Conservation (phyloP, 2,888 invertebrate species). For the Chrysotoxum bicinctum region DNA sequence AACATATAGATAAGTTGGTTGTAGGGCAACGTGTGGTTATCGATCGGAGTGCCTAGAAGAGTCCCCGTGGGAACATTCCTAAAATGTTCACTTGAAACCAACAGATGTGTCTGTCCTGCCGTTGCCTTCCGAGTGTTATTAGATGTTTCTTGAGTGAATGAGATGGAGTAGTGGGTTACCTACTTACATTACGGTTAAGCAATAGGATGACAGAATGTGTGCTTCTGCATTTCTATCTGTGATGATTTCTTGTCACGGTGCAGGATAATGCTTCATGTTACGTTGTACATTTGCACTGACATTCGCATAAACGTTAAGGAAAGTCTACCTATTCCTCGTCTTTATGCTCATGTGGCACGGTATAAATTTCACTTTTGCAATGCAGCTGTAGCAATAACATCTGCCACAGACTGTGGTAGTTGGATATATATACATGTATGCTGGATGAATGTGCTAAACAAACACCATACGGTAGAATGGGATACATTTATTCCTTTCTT, state of each 20-base stretch:
- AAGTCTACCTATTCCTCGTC: not conserved
- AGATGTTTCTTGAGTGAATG: constrained; percentile 32
- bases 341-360: constrained; percentile 27
- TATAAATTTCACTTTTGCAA: constrained; percentile 52
- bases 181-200: constrained; percentile 42
- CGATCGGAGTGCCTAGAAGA: constrained; percentile 32
- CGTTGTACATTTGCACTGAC: constrained; percentile 44
- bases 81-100: constrained; percentile 64
- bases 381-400: constrained; percentile 40
- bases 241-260: constrained; percentile 60
- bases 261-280: constrained; percentile 35
- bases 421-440: not conserved
- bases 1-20: constrained; percentile 39
- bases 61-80: constrained; percentile 51
- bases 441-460: not conserved
- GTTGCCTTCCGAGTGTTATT: constrained; percentile 39
- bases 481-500: constrained; percentile 1
- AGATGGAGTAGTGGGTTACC: constrained; percentile 52
- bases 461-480: not conserved
- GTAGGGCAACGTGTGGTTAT: constrained; percentile 57
- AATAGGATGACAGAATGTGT: constrained; percentile 43
- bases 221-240: constrained; percentile 28
- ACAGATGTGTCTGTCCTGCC: constrained; percentile 49
- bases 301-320: constrained; percentile 43
- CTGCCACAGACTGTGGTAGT: constrained; percentile 51